Base-by-base conservation (phyloP, 2,113 vertebrate species). In the Pelobates fuscus region DNA sequence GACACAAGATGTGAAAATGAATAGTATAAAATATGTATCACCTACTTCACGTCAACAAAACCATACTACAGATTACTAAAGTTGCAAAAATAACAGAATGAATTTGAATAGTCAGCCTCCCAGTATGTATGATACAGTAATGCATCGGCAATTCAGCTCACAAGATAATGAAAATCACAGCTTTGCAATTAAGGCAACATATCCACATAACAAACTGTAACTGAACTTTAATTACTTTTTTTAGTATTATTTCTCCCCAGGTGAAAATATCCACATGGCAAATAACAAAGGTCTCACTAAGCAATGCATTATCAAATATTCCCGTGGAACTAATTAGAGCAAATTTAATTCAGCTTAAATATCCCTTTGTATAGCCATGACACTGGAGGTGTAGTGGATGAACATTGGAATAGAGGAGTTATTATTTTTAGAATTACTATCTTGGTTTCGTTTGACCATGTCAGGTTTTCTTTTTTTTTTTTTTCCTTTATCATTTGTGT, bases 281-380 rank as follows among this genome's bases (percentile, higher is more conserved):
- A 46, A 52, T 62, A 78, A 81, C 72, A 60, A 67, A 76, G 72
- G 49, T 76, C 72, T 76, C 46, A 76, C 54, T 70, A 69, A 54
- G 62, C 69, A 37, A 78, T 55, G 29, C 37, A 10, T 6, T 70
- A 61, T 67, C 14, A 64, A 6, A 77, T 69, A 74, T 71, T 32
- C 68, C 63, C 75, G 10, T 55, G 29, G 2, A 32, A 44, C 79
- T 81, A 71, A n/a, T 79, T 77, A 67, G 55, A 59, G 24, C 20
- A 57, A 67, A 76, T 76, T 76, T 55, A 75, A 75, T 76, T 67
- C 55, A 57, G 44, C 54, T 30, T 46, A 29, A 8, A 27, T 37
- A 49, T 32, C 25, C 26, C 57, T 21, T 21, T 20, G 25, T 43
- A 23, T 26, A 49, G 26, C 11, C 27, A 60, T 30, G 41, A 49